A percentile compares a stretch with the other conserved stretches of the same genome.
Evolutionary conservation across 2,113 vertebrate genomes (phyloP).

Genomic region (Toxotes jaculatrix): DNA sequence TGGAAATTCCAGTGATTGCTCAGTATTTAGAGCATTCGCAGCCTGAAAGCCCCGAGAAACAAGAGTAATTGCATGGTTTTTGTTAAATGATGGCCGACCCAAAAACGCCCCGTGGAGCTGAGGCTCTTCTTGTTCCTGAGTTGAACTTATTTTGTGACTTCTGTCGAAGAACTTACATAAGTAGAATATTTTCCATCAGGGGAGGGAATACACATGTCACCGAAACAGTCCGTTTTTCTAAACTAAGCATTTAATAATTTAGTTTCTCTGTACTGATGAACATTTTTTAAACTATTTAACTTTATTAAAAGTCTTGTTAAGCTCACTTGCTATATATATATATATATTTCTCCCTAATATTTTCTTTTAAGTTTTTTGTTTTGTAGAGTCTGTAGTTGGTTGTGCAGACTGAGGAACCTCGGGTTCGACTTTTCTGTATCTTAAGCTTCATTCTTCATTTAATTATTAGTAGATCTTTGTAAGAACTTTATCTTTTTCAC

Average conservation of each 20-base stretch:
- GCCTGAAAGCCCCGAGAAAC: constrained; percentile 29
- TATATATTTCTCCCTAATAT: background rate
- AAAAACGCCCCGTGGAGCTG: constrained; percentile 35
- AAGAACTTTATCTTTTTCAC: background rate
- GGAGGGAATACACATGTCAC: background rate
- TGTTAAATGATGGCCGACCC: constrained; percentile 25
- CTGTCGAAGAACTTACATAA: background rate
- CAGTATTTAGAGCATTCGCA: constrained; percentile 13
- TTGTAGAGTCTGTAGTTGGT: background rate
- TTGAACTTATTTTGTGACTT: background rate
- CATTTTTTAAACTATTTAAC: background rate
- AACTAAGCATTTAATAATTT: background rate
- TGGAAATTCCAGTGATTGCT: constrained; percentile 32
- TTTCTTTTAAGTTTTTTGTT: background rate
- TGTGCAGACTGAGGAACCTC: background rate
- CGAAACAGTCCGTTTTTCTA: no score
- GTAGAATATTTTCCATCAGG: background rate
- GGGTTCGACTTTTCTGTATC: background rate
- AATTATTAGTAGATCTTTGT: background rate
- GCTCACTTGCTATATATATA: background rate
- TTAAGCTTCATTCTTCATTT: background rate
- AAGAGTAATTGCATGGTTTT: constrained; percentile 46
- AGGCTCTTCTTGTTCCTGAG: constrained; percentile 33
- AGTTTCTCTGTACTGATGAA: background rate
- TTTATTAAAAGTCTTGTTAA: background rate